Evolutionary conservation across 1,140 invertebrate species (phyloP).

Genomic region (Procambarus clarkii): DNA sequence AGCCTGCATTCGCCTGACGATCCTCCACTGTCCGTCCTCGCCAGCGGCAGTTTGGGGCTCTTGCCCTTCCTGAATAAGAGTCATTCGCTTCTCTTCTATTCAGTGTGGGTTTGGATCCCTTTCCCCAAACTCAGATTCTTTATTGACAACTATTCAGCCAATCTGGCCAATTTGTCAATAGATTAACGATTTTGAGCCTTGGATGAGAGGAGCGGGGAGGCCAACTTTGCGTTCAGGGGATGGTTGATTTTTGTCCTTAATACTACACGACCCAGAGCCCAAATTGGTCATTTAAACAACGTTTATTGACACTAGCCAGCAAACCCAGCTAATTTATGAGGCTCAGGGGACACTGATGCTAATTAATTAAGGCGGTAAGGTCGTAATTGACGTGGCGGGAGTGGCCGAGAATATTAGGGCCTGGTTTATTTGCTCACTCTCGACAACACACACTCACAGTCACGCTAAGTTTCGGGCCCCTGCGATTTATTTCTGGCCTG

Average conservation of each 20-base stretch:
- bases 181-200: constrained; percentile 53
- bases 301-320: constrained; percentile 63
- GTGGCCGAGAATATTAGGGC: constrained; percentile 54
- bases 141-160: constrained; percentile 66
- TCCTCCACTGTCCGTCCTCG: neutral
- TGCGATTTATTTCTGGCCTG: constrained; percentile 3
- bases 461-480: constrained; percentile 17
- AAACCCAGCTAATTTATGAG: constrained; percentile 65
- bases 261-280: constrained; percentile 41
- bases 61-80: neutral
- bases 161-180: constrained; percentile 69
- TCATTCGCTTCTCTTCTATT: neutral
- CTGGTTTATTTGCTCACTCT: constrained; percentile 53
- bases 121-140: constrained; percentile 27
- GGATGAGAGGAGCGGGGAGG: constrained; percentile 4
- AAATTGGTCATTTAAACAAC: constrained; percentile 55
- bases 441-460: constrained; percentile 61
- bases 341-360: constrained; percentile 61
- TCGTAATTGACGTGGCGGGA: constrained; percentile 61
- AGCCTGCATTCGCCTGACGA: neutral
- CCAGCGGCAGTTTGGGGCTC: neutral
- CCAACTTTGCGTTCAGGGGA: neutral
- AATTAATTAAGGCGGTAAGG: constrained; percentile 67
- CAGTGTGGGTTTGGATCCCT: constrained; percentile 23
- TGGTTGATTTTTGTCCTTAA: constrained; percentile 36